Conservation (phyloP, 2,113 vertebrate species). For the Apeltes quadracus region DNA sequence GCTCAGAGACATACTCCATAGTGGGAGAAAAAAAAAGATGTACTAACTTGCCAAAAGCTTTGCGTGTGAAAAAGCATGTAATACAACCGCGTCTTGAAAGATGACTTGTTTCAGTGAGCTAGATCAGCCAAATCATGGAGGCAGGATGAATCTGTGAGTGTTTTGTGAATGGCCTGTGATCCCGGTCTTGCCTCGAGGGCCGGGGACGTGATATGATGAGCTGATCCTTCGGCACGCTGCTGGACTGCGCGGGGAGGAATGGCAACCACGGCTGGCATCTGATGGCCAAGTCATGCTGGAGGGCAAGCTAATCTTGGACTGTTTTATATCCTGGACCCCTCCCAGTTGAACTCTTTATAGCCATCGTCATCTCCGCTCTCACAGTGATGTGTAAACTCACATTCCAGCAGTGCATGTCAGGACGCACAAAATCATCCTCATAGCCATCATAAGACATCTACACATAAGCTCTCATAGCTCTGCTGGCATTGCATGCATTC, state of each 20-base stretch:
- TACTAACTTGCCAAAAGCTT: slow-evolving; percentile 7
- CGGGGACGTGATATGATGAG: slow-evolving; percentile 36
- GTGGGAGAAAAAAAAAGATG: slow-evolving; percentile 22
- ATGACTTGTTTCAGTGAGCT: slow-evolving; percentile 12
- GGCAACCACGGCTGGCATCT: slow-evolving; percentile 68
- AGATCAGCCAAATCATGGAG: slow-evolving; percentile 3
- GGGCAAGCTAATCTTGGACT: slow-evolving; percentile 78
- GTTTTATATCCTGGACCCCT: slow-evolving; percentile 46
- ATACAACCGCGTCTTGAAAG: slow-evolving; percentile 8
- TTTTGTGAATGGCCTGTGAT: slow-evolving; percentile 46
- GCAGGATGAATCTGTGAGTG: slow-evolving; percentile 7
- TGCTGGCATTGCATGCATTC: slow-evolving; percentile 10
- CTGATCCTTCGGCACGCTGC: slow-evolving; percentile 53
- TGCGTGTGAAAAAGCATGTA: background rate
- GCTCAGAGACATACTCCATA: slow-evolving; percentile 32
- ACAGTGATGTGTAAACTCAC: slow-evolving; percentile 59
- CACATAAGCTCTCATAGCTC: slow-evolving; percentile 1
- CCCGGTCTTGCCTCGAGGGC: slow-evolving; percentile 25
- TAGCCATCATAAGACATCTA: slow-evolving; percentile 30
- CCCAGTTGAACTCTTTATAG: slow-evolving; percentile 49
- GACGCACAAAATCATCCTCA: slow-evolving; percentile 27
- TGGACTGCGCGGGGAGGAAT: slow-evolving; percentile 60
- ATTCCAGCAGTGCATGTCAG: slow-evolving; percentile 42
- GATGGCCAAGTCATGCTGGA: slow-evolving; percentile 49
- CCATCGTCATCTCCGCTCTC: slow-evolving; percentile 41